A percentile compares a stretch with the other conserved stretches of the same genome.
These are phyloP conservation scores for Sinopyrophorus schimmeli DNA, from an alignment of 2,888 invertebrate genomes.

Conservation along the genomic window DNA sequence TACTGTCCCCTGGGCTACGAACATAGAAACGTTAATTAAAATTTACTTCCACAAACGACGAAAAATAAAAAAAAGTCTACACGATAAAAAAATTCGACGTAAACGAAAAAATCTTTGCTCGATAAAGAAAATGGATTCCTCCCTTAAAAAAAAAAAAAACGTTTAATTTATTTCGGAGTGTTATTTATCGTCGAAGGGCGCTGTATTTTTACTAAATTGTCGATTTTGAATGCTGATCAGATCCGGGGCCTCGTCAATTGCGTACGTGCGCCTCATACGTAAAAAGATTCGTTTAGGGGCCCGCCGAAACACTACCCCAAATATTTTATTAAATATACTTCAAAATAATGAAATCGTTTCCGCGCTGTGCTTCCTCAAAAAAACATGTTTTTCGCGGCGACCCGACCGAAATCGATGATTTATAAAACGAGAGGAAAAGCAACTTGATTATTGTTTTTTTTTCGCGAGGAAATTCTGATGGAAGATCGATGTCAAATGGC, in stretches of 20 bases:
- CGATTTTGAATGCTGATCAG: constrained; percentile 35
- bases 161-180: constrained; percentile 33
- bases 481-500: too few relatives aligned
- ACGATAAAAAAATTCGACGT: too few relatives aligned
- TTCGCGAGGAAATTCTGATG: too few relatives aligned
- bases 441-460: too few relatives aligned
- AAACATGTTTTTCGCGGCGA: too few relatives aligned
- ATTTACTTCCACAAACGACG: constrained; percentile 13
- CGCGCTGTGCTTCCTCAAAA: too few relatives aligned
- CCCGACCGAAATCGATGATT: too few relatives aligned
- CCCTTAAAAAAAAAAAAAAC: constrained; percentile 28
- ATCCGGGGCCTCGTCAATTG: constrained; percentile 33
- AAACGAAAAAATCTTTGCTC: too few relatives aligned
- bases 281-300: constrained; percentile 19
- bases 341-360: constrained; percentile 23
- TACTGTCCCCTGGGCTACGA: too few relatives aligned
- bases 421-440: too few relatives aligned
- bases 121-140: too few relatives aligned
- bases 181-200: constrained; percentile 29
- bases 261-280: constrained; percentile 30
- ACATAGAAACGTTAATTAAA: too few relatives aligned
- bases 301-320: constrained; percentile 19
- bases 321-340: constrained; percentile 25
- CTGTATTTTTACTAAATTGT: constrained; percentile 35
- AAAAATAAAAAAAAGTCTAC: constrained; percentile 21